Evolutionary conservation across 2,113 vertebrate species (phyloP).

Genomic region (Amphiprion ocellaris): DNA sequence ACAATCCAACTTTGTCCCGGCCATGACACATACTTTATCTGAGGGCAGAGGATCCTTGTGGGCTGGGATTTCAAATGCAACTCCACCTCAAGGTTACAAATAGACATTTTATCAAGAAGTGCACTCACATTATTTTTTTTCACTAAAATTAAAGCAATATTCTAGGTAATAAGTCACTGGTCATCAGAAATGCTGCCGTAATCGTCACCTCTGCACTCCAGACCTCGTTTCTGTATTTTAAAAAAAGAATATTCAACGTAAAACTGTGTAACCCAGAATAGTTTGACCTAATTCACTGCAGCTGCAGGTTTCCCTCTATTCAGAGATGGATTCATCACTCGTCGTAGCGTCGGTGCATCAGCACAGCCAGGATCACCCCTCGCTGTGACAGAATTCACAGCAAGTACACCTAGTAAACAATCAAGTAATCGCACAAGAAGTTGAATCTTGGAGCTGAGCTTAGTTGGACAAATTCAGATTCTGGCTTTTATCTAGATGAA

Average conservation of each 20-base stretch:
- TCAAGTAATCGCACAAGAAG: not conserved
- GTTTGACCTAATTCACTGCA: constrained; percentile 47
- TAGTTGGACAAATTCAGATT: not conserved
- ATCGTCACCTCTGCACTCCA: not conserved
- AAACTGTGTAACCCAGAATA: constrained; percentile 47
- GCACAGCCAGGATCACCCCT: not conserved
- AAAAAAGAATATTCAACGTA: constrained; percentile 20
- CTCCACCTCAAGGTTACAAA: not conserved
- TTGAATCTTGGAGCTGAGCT: too few relatives aligned
- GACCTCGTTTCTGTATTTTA: not conserved
- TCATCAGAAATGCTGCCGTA: not conserved
- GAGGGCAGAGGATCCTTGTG: constrained; percentile 5
- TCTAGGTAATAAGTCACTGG: not conserved
- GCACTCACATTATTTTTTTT: not conserved
- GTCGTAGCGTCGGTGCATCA: not conserved
- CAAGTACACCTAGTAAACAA: constrained; percentile 26
- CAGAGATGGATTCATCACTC: constrained; percentile 7
- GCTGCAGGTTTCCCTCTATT: constrained; percentile 49
- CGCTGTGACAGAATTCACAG: constrained; percentile 15
- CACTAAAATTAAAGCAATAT: too few relatives aligned
- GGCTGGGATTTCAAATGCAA: too few relatives aligned
- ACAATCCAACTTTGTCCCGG: constrained; percentile 52
- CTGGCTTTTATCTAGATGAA: constrained; percentile 25
- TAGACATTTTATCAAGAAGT: not conserved
- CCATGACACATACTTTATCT: constrained; percentile 21